Percentiles rank a stretch among this genome's conserved stretches.
Conservation (phyloP, 2,797 vertebrate genomes). For the Aldrovandia affinis region DNA sequence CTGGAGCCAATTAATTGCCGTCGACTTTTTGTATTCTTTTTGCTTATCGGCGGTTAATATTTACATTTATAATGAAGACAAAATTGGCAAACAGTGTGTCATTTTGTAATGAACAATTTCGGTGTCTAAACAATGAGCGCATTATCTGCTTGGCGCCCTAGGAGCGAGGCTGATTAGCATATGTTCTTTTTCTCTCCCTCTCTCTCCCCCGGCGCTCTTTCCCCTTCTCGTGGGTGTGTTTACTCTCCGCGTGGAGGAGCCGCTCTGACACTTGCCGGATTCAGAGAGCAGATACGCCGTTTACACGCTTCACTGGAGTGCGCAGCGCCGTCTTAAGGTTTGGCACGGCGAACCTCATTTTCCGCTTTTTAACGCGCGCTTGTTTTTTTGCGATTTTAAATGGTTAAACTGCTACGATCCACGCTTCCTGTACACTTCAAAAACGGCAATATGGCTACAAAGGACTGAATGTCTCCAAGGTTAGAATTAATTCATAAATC, state of each 20-base stretch:
- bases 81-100: slow-evolving; percentile 89
- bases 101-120: slow-evolving; percentile 88
- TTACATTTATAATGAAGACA: slow-evolving; percentile 90
- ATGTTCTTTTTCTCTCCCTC: slow-evolving; percentile 75
- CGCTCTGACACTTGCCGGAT: slow-evolving; percentile 62
- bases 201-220: background rate
- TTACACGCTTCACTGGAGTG: background rate
- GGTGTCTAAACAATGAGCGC: slow-evolving; percentile 84
- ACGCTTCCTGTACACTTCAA: background rate
- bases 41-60: slow-evolving; percentile 85
- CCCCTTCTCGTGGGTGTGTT: slow-evolving; percentile 9
- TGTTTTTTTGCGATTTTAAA: background rate
- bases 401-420: background rate
- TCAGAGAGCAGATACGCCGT: slow-evolving; percentile 61
- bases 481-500: background rate
- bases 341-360: slow-evolving; percentile 35
- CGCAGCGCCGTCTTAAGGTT: background rate
- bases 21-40: slow-evolving; percentile 88
- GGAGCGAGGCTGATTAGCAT: slow-evolving; percentile 83
- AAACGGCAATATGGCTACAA: background rate
- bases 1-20: slow-evolving; percentile 88
- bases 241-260: slow-evolving; percentile 49
- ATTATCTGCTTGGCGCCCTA: slow-evolving; percentile 82
- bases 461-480: background rate
- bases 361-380: background rate